These are phyloP conservation scores for Teleiodes luculella DNA, from an alignment of 2,888 invertebrate species.

Conservation along the genomic window DNA sequence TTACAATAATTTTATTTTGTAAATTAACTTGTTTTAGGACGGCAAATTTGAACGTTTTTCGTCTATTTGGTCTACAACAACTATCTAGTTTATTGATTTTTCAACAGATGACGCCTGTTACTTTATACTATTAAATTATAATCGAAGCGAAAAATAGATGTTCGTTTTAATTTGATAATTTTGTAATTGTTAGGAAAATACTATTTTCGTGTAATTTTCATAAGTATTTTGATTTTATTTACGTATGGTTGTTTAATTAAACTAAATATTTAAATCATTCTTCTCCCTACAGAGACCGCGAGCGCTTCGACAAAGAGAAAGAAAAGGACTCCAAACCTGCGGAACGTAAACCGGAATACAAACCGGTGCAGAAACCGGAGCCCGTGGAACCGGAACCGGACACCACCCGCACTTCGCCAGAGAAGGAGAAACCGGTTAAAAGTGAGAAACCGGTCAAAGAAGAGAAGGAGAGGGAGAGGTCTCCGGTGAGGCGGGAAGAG, in stretches of 20 bases:
- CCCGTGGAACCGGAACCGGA: conserved; percentile 23
- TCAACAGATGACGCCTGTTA: too few species aligned
- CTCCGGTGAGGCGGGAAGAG: conserved; percentile 28
- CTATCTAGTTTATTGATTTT: too few species aligned
- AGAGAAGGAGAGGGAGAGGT: conserved; percentile 35
- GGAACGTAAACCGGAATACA: conserved; percentile 14
- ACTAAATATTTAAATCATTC: neutral
- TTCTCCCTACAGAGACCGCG: conserved; percentile 42
- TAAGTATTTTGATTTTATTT: too few species aligned
- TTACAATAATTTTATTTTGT: too few species aligned
- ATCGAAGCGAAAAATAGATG: too few species aligned
- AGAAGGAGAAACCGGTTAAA: conserved; percentile 39
- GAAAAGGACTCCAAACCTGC: conserved; percentile 25
- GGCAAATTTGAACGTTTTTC: too few species aligned
- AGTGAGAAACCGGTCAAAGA: conserved; percentile 22
- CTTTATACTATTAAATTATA: too few species aligned
- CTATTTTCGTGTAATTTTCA: too few species aligned
- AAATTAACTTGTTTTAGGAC: too few species aligned
- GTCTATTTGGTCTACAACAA: too few species aligned
- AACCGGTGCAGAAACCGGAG: conserved; percentile 17
- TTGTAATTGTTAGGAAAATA: too few species aligned
- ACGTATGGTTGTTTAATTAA: neutral
- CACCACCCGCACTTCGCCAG: conserved; percentile 23
- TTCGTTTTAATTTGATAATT: too few species aligned
- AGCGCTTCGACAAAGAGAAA: conserved; percentile 35